Conservation (phyloP, 2,888 invertebrate genomes). For the Tachina lurida region DNA sequence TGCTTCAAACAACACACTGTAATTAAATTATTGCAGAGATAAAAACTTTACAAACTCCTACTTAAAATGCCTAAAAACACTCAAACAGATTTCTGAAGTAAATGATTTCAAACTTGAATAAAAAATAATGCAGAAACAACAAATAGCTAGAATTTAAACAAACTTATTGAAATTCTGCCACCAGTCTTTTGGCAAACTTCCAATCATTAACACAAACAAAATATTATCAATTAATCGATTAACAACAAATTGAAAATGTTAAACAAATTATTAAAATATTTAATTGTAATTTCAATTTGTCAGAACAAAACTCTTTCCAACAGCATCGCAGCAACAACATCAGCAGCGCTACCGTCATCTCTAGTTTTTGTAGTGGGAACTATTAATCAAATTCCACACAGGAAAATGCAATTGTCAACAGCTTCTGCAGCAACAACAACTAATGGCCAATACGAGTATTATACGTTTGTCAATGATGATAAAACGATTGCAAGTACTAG, state of each 20-base stretch:
- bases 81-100: background rate
- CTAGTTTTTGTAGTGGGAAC: constrained; percentile 5
- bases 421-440: constrained; percentile 23
- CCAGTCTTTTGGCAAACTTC: constrained; percentile 25
- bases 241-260: constrained; percentile 27
- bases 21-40: background rate
- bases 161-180: background rate
- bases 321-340: background rate
- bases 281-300: constrained; percentile 40
- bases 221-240: background rate
- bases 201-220: constrained; percentile 19
- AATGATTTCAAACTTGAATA: background rate
- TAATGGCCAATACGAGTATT: constrained; percentile 39
- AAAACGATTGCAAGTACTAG: background rate
- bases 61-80: constrained; percentile 7
- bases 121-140: background rate
- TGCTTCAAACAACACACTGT: background rate
- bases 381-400: constrained; percentile 41
- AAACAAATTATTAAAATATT: constrained; percentile 50
- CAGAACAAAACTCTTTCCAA: background rate
- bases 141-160: background rate
- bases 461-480: constrained; percentile 16
- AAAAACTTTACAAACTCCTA: background rate
- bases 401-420: constrained; percentile 30
- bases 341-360: background rate